Conservation (phyloP, 2,888 invertebrate species). For the Lissonota sp. region DNA sequence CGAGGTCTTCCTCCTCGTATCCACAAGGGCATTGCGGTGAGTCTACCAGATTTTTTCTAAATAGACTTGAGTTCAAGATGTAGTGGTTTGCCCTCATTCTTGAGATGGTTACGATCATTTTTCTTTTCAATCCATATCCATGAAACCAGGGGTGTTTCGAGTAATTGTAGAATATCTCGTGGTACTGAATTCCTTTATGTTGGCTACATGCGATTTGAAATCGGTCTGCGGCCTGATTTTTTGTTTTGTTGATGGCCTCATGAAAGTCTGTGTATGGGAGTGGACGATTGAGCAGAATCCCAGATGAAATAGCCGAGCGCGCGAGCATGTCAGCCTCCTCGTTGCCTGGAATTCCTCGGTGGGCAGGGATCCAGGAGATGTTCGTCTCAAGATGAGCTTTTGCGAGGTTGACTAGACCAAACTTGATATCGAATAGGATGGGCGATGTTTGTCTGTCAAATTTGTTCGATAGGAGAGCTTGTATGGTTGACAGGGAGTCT, state of each 20-base stretch:
- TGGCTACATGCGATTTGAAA: not conserved
- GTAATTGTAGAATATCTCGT: not conserved
- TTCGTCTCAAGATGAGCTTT: not conserved
- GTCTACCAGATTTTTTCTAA: slow-evolving; percentile 13
- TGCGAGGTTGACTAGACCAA: not conserved
- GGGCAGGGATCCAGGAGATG: slow-evolving; percentile 8
- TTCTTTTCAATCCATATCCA: not conserved
- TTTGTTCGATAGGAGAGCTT: not conserved
- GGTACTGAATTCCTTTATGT: slow-evolving; percentile 7
- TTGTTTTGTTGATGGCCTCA: not conserved
- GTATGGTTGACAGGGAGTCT: slow-evolving; percentile 11
- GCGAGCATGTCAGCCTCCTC: not conserved
- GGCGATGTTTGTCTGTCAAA: not conserved
- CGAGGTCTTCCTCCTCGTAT: no score
- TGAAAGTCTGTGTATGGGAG: slow-evolving; percentile 7
- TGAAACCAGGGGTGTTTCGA: slow-evolving; percentile 10
- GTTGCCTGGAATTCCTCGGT: slow-evolving; percentile 14
- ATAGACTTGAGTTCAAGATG: slow-evolving; percentile 21
- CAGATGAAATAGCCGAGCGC: not conserved
- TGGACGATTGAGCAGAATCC: not conserved
- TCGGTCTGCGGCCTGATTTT: not conserved
- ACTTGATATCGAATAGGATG: slow-evolving; percentile 14
- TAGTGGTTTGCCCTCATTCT: slow-evolving; percentile 33
- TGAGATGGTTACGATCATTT: not conserved
- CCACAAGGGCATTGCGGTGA: slow-evolving; percentile 22